phyloP scores from a whole-genome alignment of 2,888 invertebrate species.

The Arenicola marina region DNA sequence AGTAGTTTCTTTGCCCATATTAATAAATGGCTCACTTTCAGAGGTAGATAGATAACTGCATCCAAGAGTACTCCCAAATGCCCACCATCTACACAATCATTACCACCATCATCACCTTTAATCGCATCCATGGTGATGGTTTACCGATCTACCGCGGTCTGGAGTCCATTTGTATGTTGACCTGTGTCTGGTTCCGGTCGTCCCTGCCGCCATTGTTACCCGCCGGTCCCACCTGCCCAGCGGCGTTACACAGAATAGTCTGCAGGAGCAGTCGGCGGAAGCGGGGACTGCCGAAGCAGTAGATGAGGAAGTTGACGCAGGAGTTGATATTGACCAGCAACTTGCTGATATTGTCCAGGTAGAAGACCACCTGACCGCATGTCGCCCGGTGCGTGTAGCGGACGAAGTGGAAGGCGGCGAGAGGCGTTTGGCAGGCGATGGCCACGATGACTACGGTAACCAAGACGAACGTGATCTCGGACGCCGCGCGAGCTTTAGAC shows the following conservation, averaged over 20 bases:
- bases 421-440: slow-evolving; percentile 35
- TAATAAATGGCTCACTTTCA: too few relatives aligned
- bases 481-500: not conserved
- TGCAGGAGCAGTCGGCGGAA: slow-evolving; percentile 29
- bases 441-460: slow-evolving; percentile 34
- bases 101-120: too few relatives aligned
- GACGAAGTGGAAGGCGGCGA: slow-evolving; percentile 36
- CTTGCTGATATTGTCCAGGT: slow-evolving; percentile 36
- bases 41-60: too few relatives aligned
- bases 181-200: not conserved
- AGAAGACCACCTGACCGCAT: slow-evolving; percentile 34
- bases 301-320: slow-evolving; percentile 35
- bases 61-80: too few relatives aligned
- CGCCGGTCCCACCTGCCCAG: not conserved
- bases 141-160: too few relatives aligned
- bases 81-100: too few relatives aligned
- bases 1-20: too few relatives aligned
- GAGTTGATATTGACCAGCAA: slow-evolving; percentile 35
- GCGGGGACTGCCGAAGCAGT: slow-evolving; percentile 32
- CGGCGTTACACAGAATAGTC: slow-evolving; percentile 14
- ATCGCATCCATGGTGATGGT: too few relatives aligned
- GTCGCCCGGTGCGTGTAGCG: slow-evolving; percentile 19
- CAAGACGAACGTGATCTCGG: slow-evolving; percentile 29
- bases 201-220: not conserved
- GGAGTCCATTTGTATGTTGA: too few relatives aligned